phyloP scores from a whole-genome alignment of 2,113 vertebrate species.

The Trogon surrucura region DNA sequence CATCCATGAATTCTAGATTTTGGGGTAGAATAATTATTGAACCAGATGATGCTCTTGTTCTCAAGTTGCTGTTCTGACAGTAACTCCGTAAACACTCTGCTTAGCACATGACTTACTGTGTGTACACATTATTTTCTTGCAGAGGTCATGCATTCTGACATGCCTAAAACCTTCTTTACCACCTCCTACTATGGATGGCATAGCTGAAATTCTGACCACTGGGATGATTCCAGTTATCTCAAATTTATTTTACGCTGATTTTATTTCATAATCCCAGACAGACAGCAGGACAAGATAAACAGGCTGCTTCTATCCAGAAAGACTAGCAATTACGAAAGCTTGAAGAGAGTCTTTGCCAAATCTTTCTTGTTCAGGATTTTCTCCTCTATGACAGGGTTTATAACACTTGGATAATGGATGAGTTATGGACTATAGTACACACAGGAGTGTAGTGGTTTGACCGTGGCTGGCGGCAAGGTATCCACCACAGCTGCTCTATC shows the following conservation, averaged over 20 bases:
- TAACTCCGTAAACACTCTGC: neutral
- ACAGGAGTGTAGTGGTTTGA: neutral
- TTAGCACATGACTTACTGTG: neutral
- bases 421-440: neutral
- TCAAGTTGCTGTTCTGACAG: neutral
- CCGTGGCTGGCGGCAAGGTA: too few relatives aligned
- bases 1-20: neutral
- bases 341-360: neutral
- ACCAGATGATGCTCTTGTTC: neutral
- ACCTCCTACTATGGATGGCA: neutral
- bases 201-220: neutral
- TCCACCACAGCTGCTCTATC: too few relatives aligned
- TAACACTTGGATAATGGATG: neutral
- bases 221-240: neutral
- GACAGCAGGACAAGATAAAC: neutral
- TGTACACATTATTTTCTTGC: neutral
- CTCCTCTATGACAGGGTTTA: neutral
- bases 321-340: neutral
- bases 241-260: neutral
- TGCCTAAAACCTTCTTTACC: neutral
- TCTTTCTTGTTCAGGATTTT: neutral
- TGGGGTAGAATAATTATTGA: neutral
- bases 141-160: neutral
- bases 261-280: neutral
- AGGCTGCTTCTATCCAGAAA: neutral